phyloP scores from a whole-genome alignment of 1,140 invertebrate species.

The Drosophila kikkawai region DNA sequence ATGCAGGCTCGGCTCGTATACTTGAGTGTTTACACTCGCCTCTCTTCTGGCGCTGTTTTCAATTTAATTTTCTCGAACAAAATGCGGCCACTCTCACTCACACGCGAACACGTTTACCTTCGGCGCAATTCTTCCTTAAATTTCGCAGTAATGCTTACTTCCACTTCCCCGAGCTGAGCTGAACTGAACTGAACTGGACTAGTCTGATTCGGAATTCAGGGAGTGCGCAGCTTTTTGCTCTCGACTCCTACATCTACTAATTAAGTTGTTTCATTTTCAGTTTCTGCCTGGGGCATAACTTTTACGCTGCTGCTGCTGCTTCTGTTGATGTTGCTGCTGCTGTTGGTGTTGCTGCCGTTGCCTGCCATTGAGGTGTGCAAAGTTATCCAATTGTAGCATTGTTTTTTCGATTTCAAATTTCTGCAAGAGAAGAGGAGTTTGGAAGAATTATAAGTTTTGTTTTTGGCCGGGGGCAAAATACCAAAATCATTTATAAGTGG shows the following conservation, averaged over 20 bases:
- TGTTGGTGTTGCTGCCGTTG: constrained; percentile 24
- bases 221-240: constrained; percentile 53
- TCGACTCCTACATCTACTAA: constrained; percentile 70
- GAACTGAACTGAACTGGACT: constrained; percentile 5
- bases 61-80: constrained; percentile 56
- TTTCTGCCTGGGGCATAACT: constrained; percentile 77
- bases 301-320: constrained; percentile 33
- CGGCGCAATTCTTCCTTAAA: constrained; percentile 65
- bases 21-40: constrained; percentile 36
- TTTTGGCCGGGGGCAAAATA: neutral
- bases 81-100: constrained; percentile 38
- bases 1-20: constrained; percentile 46
- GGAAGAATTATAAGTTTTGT: constrained; percentile 55
- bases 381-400: constrained; percentile 68
- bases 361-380: constrained; percentile 62
- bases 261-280: constrained; percentile 82
- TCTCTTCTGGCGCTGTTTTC: constrained; percentile 34
- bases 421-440: constrained; percentile 33
- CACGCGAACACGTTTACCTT: constrained; percentile 57
- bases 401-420: constrained; percentile 45
- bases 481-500: constrained; percentile 35
- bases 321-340: constrained; percentile 17
- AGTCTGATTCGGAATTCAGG: constrained; percentile 30
- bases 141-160: constrained; percentile 35
- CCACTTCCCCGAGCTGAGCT: constrained; percentile 10